Conservation (phyloP, 2,888 invertebrate genomes). For the Pachydiplax longipennis region DNA sequence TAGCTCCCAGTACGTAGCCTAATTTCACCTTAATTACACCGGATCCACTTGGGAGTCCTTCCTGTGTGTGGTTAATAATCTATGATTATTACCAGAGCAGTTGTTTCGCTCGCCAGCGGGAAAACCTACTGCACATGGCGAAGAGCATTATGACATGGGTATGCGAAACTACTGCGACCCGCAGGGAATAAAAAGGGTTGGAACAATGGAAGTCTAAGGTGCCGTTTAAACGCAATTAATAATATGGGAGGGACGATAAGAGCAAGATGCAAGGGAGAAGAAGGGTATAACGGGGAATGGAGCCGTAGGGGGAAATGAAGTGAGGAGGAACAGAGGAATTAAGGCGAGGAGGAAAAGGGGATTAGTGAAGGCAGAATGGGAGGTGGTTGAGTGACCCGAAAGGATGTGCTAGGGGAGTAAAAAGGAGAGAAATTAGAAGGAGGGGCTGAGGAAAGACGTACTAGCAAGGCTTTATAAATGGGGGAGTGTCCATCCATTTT, state of each 20-base stretch:
- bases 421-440: background rate
- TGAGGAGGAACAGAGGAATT: no score
- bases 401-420: background rate
- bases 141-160: background rate
- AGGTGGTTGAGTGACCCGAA: background rate
- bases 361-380: background rate
- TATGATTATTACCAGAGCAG: no score
- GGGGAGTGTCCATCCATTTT: background rate
- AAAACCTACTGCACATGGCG: no score
- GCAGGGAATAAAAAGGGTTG: background rate
- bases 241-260: background rate
- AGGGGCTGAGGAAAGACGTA: background rate
- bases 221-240: background rate
- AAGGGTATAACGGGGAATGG: no score
- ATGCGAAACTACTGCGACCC: background rate
- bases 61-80: no score
- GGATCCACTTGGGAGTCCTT: no score
- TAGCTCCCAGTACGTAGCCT: no score
- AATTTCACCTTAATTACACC: no score
- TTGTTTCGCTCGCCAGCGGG: no score
- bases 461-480: background rate
- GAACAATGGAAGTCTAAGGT: background rate
- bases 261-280: background rate
- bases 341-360: background rate
- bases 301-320: no score